Percentiles rank a stretch among this genome's conserved stretches.
phyloP scores from a whole-genome alignment of 2,113 vertebrate species.

The Ophthalmolycus amberensis region DNA sequence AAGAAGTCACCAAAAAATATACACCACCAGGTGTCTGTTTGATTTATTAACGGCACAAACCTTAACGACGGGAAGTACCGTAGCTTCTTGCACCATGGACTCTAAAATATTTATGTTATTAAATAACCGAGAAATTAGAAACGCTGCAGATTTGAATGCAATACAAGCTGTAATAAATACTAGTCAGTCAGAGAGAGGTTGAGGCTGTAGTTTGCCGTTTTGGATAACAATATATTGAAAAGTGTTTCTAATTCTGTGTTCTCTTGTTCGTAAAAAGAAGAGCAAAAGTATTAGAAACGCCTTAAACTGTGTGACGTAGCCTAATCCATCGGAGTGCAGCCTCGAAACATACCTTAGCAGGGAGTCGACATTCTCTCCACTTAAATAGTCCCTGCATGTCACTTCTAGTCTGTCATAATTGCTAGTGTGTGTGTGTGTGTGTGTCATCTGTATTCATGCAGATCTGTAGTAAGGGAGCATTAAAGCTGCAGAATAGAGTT shows the following conservation, averaged over 20 bases:
- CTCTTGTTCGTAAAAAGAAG: too few relatives aligned
- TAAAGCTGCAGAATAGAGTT: not conserved
- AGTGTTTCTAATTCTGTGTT: not conserved
- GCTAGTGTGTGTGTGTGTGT: not conserved
- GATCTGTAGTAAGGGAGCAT: not conserved
- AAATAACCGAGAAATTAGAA: not conserved
- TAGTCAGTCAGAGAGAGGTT: not conserved
- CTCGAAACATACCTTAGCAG: not conserved
- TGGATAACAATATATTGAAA: not conserved
- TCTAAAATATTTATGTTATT: not conserved
- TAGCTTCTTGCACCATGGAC: not conserved
- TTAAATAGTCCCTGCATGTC: not conserved
- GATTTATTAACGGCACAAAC: constrained; percentile 11
- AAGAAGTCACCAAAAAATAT: not conserved
- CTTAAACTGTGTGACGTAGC: not conserved
- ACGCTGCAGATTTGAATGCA: not conserved
- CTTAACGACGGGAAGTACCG: not conserved
- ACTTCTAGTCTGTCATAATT: not conserved
- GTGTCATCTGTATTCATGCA: not conserved
- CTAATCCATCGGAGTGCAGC: not conserved
- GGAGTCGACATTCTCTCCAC: too few relatives aligned
- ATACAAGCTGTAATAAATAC: not conserved
- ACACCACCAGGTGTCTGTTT: constrained; percentile 3
- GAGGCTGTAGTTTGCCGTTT: not conserved
- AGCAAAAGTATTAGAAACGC: too few relatives aligned